Evolutionary conservation across 2,888 invertebrate species (phyloP), one percentile per base, ranked within the genome.

Genomic region (Physocephala rufipes): DNA sequence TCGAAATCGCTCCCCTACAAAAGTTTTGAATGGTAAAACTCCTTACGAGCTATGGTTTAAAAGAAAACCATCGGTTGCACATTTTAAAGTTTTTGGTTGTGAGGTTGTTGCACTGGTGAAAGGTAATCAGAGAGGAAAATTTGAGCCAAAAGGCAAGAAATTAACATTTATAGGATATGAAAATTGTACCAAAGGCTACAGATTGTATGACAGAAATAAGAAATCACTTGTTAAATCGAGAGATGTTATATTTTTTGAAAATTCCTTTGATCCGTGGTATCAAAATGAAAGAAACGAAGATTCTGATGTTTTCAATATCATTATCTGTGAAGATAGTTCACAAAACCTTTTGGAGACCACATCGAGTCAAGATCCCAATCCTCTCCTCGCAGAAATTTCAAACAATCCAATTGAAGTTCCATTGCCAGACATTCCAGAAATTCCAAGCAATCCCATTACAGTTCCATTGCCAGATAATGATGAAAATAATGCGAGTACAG

Each of bases 41-140:
- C 68, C 70, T 21, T 53, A 45, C 4, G 61, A 70, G 49, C 21
- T 67, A 16, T 73, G 69, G 67, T 28, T 64, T 51, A 64, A 68
- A 15, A 30, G 16, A 15, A 69, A 71, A 2, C 58, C 71, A 53
- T 5, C 16, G 45, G 36, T 36, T 19, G 28, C 21, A 19, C 59
- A 59, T 30, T 30, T 59, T 26, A 59, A 59, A 24, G 26, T 59
- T n/a, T 59, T 59, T 19, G 59, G 59, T 13, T 59, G 59, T n/a
- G 21, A 26, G 19, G 59, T 28, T 13, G n/a, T 59, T 59, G 59
- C 28, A 15, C 24, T 70, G n/a, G 59, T 58, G 28, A 70, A 70
- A 26, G 51, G 36, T 12, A n/a, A n/a, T n/a, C 64, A 70, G 19
- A 36, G 28, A n/a, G 28, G 45, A 28, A 70, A 70, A 51, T 65